Evolutionary conservation across 2,888 invertebrate genomes (phyloP), one percentile per base, ranked within the genome.

Genomic region (Capitulum mitella): DNA sequence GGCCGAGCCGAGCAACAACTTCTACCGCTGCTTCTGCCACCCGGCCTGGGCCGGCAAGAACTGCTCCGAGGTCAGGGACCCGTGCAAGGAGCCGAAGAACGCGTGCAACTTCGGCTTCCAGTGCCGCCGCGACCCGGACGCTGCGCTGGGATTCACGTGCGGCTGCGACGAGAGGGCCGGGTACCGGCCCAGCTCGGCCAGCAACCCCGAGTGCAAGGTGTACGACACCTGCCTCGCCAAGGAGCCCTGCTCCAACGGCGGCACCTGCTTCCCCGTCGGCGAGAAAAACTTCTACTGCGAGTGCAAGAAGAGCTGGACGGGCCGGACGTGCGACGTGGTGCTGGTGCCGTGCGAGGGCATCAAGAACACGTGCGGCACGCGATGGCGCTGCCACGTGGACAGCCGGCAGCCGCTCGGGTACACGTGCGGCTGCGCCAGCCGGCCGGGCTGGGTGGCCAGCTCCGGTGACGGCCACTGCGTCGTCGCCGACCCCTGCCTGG

Each of bases 1-100:
- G 34, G 70, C 70, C 19, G 70, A 70, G 1, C 70, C 19, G 70
- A 8, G 19, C 10, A 26, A 37, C 5, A 14, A 32, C 70, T 70
- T 70, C 37, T 70, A 70, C 70, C 70, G 70, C 70, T 70, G 70
- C 70, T 70, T 70, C 70, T 70, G 70, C 6, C 70, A 34, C 70
- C 70, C 70, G 19, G 70, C 70, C 37, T 70, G 70, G 70, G 22
- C n/a, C 5, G 70, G 37, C 26, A 32, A 32, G 19, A 70, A 70
- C 70, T 70, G 70, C 70, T 29, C 70, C 37, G 70, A 70, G 70
- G 37, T 37, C 19, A 14, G 32, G 5, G 70, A 70, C 37, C 70
- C 70, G 19, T 70, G 70, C 37, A 19, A 22, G 70, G 70, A 70
- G 14, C 70, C 70, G 19, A 70, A 37, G 70, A 70, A 70, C 70